Base-by-base conservation (phyloP, 2,888 invertebrate species). In the Branchellion lobata region DNA sequence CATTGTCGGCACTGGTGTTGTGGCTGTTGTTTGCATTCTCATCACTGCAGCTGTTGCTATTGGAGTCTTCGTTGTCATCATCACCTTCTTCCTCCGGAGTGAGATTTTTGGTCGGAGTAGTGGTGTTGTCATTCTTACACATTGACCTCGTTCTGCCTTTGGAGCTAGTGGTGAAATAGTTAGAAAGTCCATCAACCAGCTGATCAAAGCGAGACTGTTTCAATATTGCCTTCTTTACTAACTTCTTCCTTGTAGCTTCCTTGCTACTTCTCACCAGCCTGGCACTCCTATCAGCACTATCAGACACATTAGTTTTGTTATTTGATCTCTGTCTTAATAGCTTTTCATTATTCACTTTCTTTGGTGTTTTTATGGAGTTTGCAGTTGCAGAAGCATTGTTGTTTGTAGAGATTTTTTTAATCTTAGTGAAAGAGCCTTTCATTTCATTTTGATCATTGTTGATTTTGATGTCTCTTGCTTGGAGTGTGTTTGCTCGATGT, bases 141-240 rank as follows among this genome's bases (percentile, higher is more conserved):
- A 3, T 29, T 75, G 33, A 27, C n/a, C 40, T 53, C 3, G 75
- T 53, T 27, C 75, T 24, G 8, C 29, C 51, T 3, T 29, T 75
- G 27, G 51, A 47, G 31, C 51, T 27, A 11, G 75, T 75, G 14
- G 24, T 47, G 51, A 75, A 75, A 27, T 75, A 75, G 40, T 53
- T 53, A 29, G 75, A 75, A 27, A 75, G 51, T 5, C 75, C 75
- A 53, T 75, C 75, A 24, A 36, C 51, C 29, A 75, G 75, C 24
- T 57, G 61, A 24, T 57, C 61, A n/a, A 57, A 57, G 11, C 61
- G 21, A 3, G 61, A 8, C n/a, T n/a, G 5, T n/a, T 57, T 57
- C n/a, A 57, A n/a, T n/a, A 24, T n/a, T 18, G 61, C 61, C 5
- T 57, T n/a, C 21, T 57, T 57, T n/a, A 8, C n/a, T n/a, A 57